Base-by-base conservation (phyloP, 2,113 vertebrate species). In the Mionectes macconnelli region DNA sequence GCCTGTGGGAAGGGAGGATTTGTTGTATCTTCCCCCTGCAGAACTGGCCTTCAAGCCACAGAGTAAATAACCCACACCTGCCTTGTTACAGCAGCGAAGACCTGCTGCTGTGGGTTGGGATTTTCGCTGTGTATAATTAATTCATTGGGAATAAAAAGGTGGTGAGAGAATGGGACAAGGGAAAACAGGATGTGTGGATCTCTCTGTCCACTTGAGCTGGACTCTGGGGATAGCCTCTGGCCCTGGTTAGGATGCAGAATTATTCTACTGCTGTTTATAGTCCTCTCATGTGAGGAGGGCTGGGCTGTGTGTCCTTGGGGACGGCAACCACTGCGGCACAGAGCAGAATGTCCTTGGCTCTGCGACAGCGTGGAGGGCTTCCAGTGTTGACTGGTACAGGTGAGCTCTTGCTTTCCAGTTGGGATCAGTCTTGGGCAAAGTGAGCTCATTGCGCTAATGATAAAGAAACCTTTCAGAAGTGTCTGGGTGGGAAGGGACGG, bases 341-440 rank as follows among this genome's bases (percentile, higher is more conserved):
- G 76, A 87, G 92, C 94, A 50, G 47, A 20, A 59, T 60, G 93
- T 94, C 93, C 81, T 69, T 91, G 93, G 89, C 91, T 70, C 80
- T n/a, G 64, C 0, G 31, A 60, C 89, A 91, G 56, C 35, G 7
- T 25, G 57, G 35, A 92, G 66, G 23, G 42, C 52, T 63, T 87
- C 87, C 92, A 67, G 56, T 1, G 67, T 33, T 86, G 81, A 72
- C 93, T 86, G 89, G 57, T 42, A 33, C 1, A 12, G 67, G 28
- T 31, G 35, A 63, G 64, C 37, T 79, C 67, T 57, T 31, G n/a
- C 31, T 22, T 33, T 27, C 68, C 73, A 11, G 47, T 19, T 49
- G 55, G 87, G 68, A 49, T 37, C 31, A 22, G 13, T 53, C 45
- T 21, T 33, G 60, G 80, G 37, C 80, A 60, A 13, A 37, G 55